phyloP scores from a whole-genome alignment of 2,888 invertebrate species.

The Osmoderma eremita region DNA sequence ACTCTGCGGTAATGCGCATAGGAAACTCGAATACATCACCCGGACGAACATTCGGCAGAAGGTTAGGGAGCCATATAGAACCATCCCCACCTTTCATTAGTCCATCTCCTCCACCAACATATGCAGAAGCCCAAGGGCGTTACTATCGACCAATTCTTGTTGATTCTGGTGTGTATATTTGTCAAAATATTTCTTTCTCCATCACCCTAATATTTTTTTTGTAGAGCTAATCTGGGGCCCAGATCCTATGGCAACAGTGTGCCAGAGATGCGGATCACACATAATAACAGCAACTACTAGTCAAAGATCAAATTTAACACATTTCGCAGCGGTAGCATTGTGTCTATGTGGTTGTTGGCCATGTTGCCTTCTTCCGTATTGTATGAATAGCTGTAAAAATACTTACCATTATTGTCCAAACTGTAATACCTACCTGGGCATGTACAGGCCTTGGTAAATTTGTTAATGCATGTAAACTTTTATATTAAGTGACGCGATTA shows the following conservation, averaged over 20 bases:
- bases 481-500: no score
- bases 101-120: constrained; percentile 52
- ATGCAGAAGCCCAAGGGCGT: constrained; percentile 49
- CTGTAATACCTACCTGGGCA: constrained; percentile 59
- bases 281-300: constrained; percentile 56
- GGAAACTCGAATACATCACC: constrained; percentile 48
- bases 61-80: constrained; percentile 47
- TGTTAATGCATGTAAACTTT: background rate
- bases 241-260: constrained; percentile 58
- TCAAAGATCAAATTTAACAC: constrained; percentile 57
- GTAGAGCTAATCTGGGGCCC: constrained; percentile 57
- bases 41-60: constrained; percentile 43
- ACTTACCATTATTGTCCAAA: constrained; percentile 60
- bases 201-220: constrained; percentile 47
- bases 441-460: constrained; percentile 59
- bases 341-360: constrained; percentile 62
- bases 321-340: constrained; percentile 58
- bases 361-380: constrained; percentile 61
- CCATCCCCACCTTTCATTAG: constrained; percentile 53
- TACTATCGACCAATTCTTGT: constrained; percentile 41
- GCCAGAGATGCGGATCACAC: constrained; percentile 58
- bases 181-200: background rate
- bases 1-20: constrained; percentile 57
- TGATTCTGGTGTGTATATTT: constrained; percentile 35
- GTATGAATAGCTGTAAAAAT: constrained; percentile 59